phyloP scores from a whole-genome alignment of 2,113 vertebrate species.

The Oreochromis spilurus region DNA sequence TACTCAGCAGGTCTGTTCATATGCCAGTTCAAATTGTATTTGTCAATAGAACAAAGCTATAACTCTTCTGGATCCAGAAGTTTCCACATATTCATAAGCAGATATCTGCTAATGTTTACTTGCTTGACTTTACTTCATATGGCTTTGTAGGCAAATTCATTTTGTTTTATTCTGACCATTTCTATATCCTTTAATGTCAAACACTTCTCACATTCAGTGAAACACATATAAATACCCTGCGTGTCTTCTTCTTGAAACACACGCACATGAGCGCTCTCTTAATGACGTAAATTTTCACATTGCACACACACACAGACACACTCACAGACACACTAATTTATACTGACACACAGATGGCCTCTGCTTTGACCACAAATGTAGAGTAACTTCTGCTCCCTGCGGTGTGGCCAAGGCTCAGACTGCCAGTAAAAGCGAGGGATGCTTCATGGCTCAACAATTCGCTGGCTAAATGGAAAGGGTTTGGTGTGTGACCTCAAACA shows the following conservation, averaged over 20 bases:
- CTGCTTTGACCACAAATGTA: conserved; percentile 70
- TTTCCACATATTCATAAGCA: neutral
- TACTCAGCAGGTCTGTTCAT: rapidly evolving
- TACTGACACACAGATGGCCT: conserved; percentile 72
- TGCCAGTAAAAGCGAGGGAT: conserved; percentile 76
- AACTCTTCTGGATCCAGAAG: neutral
- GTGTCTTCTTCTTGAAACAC: neutral
- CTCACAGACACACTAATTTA: conserved; percentile 48
- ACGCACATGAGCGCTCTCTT: neutral
- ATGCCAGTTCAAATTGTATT: neutral
- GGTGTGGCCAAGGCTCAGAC: conserved; percentile 62
- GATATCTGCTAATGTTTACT: neutral
- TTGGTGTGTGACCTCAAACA: conserved; percentile 72
- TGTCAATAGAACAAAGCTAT: neutral
- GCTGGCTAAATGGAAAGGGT: conserved; percentile 76
- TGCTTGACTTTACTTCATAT: neutral
- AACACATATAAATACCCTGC: neutral
- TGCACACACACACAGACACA: conserved; percentile 14
- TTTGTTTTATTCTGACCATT: neutral
- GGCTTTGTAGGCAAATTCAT: neutral
- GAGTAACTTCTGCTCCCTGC: conserved; percentile 72
- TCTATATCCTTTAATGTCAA: neutral
- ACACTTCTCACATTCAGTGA: neutral
- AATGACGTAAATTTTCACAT: conserved; percentile 17
- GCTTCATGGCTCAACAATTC: conserved; percentile 80